Conservation (phyloP, 2,797 vertebrate genomes). For the Ciconia nigra region DNA sequence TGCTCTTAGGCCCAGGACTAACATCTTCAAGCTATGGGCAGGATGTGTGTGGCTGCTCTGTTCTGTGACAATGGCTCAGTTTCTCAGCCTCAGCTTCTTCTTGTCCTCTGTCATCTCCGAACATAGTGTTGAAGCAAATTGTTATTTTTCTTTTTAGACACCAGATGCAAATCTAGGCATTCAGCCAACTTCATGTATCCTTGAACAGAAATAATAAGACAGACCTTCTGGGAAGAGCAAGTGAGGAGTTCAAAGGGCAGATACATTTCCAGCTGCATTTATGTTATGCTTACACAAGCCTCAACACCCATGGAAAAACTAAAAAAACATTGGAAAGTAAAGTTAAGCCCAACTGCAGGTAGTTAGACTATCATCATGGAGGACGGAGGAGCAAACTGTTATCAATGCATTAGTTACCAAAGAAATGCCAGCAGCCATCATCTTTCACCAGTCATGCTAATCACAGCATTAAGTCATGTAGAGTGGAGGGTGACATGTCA, state of each 20-base stretch:
- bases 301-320: background rate
- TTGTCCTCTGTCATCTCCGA: background rate
- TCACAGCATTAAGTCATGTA: background rate
- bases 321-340: background rate
- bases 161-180: slow-evolving; percentile 13
- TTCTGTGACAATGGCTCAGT: background rate
- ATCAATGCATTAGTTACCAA: background rate
- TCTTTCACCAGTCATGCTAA: background rate
- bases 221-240: slow-evolving; percentile 9
- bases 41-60: background rate
- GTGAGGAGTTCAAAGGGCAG: background rate
- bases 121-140: background rate
- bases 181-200: background rate
- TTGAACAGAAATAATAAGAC: slow-evolving; percentile 5
- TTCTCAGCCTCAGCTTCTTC: background rate
- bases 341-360: background rate
- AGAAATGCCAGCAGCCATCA: background rate
- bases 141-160: slow-evolving; percentile 23
- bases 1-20: background rate
- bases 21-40: background rate
- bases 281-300: background rate
- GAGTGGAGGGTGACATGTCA: background rate
- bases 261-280: background rate
- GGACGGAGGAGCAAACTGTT: background rate
- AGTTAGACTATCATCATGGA: background rate